Evolutionary conservation across 2,113 vertebrate genomes (phyloP), one percentile per base, ranked within the genome.

Genomic region (Shinisaurus crocodilurus): DNA sequence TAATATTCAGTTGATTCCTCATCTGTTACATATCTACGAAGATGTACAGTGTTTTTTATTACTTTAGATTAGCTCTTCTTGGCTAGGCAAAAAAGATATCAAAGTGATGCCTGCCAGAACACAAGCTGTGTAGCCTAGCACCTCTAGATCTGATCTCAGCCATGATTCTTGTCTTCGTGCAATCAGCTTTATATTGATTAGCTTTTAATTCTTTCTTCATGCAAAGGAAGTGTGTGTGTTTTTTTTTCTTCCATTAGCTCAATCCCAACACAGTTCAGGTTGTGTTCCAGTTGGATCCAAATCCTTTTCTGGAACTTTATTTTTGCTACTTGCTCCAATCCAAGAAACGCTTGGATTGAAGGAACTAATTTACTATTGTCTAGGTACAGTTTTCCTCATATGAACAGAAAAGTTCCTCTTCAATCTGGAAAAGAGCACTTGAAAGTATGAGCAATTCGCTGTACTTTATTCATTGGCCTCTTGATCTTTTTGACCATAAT

Each of bases 401-500:
- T 74, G 86, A 94, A 65, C 20, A 16, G 77, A 90, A 92, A 83
- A 75, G 74, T 93, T 85, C 2, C 76, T n/a, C n/a, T 94, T 89
- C 95, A 69, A 89, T 85, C 80, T 90, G 94, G 90, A 93, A 82
- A 90, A 93, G 40, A 82, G 9, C 84, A 86, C 32, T 32, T 92
- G 87, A 90, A 82, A 74, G 50, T 88, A 16, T 32, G 67, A 67
- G 3, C 63, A 70, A 70, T 10, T 50, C 5, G 25, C 79, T 37
- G 6, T 27, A 25, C 87, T 60, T 82, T 86, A 92, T 90, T 91
- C 0, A 80, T 92, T 89, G 90, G 18, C 15, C 45, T 91, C 60
- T 91, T 95, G 67, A 89, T 89, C 45, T 91, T 92, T 94, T 94
- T 90, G 57, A 90, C 90, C 75, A 93, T 88, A 90, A 93, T 83